Base-by-base conservation (phyloP, 2,888 invertebrate species). In the Tryphoninae sp. region DNA sequence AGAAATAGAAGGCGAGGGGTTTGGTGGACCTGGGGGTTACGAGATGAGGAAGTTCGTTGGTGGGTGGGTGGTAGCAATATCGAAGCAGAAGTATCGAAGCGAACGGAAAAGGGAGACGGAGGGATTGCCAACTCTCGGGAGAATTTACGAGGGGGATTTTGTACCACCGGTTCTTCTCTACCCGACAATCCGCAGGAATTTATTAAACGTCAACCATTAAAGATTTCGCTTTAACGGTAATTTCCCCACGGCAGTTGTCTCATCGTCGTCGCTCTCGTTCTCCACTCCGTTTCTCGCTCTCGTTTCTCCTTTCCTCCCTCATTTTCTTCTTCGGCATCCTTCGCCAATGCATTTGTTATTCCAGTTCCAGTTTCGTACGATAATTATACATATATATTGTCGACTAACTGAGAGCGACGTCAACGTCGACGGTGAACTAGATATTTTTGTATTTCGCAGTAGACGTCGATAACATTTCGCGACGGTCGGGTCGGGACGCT, bases 151-250 rank as follows among this genome's bases (percentile, higher is more conserved):
- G 59, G 72, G 75, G 77, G 73, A 83, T 82, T 73, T 79, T 51
- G 67, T 67, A 79, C 68, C 68, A 19, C 42, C 75, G 49, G 59
- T 65, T 26, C 49, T 22, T 53, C 55, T 58, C 61, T 33, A 59
- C 55, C 72, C 65, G 74, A 84, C 81, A 83, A 84, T 84, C 76
- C 83, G 26, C 59, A 55, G 84, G 77, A 86, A 87, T 86, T 87
- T 86, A 87, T 86, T 85, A 84, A 85, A 85, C 84, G 85, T 84
- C 85, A 82, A 83, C 83, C 82, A 85, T 86, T 86, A 85, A 84
- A 84, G 84, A 86, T 86, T 86, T 79, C 83, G 83, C 84, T 85
- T 85, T 84, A 82, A 77, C 82, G 84, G 69, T 84, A 85, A 86
- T 87, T 87, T 86, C 85, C 85, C 87, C 73, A 86, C 83, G 85